Percentiles rank a stretch among this genome's conserved stretches.
Conservation (phyloP, 2,888 invertebrate genomes). For the Megastigmus dorsalis region DNA sequence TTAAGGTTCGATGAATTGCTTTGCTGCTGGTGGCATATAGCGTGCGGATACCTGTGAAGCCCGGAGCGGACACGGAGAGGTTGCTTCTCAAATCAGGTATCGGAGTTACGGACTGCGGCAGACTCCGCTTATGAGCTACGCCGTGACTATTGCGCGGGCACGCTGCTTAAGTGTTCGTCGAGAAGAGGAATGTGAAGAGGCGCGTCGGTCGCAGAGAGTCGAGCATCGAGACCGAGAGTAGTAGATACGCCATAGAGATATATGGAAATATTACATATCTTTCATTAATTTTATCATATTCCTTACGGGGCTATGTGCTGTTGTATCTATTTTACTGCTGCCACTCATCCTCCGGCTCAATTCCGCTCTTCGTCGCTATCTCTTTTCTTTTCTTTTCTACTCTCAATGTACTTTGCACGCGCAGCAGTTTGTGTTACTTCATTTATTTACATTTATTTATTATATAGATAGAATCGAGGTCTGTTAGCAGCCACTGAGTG, state of each 20-base stretch:
- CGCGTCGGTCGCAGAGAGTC: conserved; percentile 56
- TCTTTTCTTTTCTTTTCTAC: conserved; percentile 52
- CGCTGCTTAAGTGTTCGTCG: conserved; percentile 72
- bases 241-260: conserved; percentile 70
- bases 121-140: conserved; percentile 88
- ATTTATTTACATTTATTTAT: conserved; percentile 48
- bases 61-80: conserved; percentile 75
- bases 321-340: conserved; percentile 10
- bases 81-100: conserved; percentile 91
- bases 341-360: background rate
- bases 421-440: too few relatives aligned
- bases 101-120: conserved; percentile 89
- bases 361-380: conserved; percentile 25
- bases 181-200: conserved; percentile 69
- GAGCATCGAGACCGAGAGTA: conserved; percentile 69
- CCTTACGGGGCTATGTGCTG: background rate
- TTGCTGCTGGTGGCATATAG: conserved; percentile 57
- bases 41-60: conserved; percentile 76
- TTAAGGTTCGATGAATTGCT: conserved; percentile 36
- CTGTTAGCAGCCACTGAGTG: conserved; percentile 37
- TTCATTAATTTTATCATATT: conserved; percentile 58
- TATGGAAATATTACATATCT: conserved; percentile 68
- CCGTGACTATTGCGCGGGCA: conserved; percentile 88
- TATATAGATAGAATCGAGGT: conserved; percentile 13
- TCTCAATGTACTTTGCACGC: conserved; percentile 59